Percentiles rank a stretch among this genome's conserved stretches.
Conservation (phyloP, 2,113 vertebrate genomes). For the Entelurus aequoreus region DNA sequence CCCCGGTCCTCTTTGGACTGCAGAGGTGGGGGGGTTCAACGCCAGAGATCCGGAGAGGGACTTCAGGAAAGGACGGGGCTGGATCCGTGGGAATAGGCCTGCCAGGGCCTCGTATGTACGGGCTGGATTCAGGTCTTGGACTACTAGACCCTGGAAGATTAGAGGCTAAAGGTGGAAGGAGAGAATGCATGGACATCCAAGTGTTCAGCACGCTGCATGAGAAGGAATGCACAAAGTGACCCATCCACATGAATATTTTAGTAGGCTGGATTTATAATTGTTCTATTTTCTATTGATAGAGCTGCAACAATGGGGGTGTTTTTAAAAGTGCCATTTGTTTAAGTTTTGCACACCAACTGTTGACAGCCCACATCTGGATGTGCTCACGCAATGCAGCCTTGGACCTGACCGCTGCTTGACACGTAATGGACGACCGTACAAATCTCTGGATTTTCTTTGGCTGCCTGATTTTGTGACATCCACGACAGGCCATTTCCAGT, state of each 20-base stretch:
- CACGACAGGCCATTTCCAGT: constrained; percentile 43
- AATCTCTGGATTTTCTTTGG: constrained; percentile 5
- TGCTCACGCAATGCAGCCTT: constrained; percentile 26
- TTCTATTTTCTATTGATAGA: background rate
- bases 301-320: background rate
- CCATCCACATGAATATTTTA: background rate
- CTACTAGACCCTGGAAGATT: constrained; percentile 29
- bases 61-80: constrained; percentile 80
- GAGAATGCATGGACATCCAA: constrained; percentile 19
- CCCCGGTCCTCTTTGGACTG: constrained; percentile 45
- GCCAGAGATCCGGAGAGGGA: constrained; percentile 67
- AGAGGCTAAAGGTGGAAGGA: constrained; percentile 26
- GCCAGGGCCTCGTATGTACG: constrained; percentile 52
- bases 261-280: background rate
- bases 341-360: constrained; percentile 49
- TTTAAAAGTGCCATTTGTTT: constrained; percentile 17
- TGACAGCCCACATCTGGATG: constrained; percentile 31
- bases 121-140: constrained; percentile 49
- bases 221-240: constrained; percentile 39
- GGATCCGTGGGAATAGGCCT: constrained; percentile 71
- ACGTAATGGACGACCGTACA: constrained; percentile 7
- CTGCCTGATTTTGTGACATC: constrained; percentile 25
- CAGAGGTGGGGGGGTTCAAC: constrained; percentile 41
- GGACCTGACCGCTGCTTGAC: constrained; percentile 17
- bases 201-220: constrained; percentile 17